phyloP scores from a whole-genome alignment of 2,888 invertebrate genomes.

The Drosophila algonquin region DNA sequence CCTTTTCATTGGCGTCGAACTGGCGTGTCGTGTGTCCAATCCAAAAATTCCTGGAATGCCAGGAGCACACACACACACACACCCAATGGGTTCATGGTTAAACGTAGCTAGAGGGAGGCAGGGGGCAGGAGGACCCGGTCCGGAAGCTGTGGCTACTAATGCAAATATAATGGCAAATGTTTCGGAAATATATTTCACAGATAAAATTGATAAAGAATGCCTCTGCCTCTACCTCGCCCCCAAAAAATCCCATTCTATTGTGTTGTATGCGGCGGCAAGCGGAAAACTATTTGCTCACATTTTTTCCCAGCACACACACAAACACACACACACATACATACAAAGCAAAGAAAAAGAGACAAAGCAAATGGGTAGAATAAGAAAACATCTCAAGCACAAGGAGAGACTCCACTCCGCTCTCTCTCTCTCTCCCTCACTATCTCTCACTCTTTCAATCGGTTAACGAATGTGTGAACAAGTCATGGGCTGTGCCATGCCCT shows the following conservation, averaged over 20 bases:
- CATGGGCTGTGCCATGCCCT: background rate
- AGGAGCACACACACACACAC: conserved; percentile 9
- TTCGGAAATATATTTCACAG: conserved; percentile 80
- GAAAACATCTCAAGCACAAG: conserved; percentile 2
- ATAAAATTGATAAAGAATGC: conserved; percentile 79
- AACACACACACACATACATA: background rate
- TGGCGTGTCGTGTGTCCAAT: conserved; percentile 31
- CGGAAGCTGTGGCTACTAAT: conserved; percentile 77
- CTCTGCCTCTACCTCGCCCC: background rate
- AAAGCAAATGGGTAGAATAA: background rate
- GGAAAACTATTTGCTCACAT: conserved; percentile 74
- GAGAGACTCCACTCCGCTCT: conserved; percentile 12
- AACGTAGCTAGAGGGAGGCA: background rate
- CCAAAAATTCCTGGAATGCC: conserved; percentile 14
- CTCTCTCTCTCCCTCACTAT: no score
- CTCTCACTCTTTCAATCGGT: background rate
- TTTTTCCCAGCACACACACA: conserved; percentile 33
- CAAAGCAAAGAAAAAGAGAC: conserved; percentile 1
- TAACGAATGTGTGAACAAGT: background rate
- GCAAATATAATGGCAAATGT: conserved; percentile 81
- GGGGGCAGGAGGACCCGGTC: conserved; percentile 11
- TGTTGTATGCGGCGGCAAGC: conserved; percentile 33
- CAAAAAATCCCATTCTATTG: background rate
- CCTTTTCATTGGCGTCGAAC: conserved; percentile 74
- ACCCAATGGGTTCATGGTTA: background rate